A percentile compares a stretch with the other conserved stretches of the same genome.
phyloP scores from a whole-genome alignment of 2,113 vertebrate genomes.

The Saguinus imperator region DNA sequence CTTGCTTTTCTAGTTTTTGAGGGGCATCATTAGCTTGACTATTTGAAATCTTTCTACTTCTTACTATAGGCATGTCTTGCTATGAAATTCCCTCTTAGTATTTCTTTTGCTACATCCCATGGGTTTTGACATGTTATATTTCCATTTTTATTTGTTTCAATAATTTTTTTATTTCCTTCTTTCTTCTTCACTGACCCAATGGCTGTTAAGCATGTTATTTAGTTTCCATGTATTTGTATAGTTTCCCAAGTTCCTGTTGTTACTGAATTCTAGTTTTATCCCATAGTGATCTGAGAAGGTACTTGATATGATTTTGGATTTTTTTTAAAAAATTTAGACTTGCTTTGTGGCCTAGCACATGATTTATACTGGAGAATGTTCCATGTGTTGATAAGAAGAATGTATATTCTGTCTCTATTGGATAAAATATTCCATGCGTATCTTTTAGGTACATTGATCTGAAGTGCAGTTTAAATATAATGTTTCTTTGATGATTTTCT shows the following conservation, averaged over 20 bases:
- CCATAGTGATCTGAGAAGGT: not conserved
- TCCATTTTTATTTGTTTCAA: not conserved
- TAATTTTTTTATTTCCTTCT: not conserved
- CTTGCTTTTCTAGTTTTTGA: not conserved
- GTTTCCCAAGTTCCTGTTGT: not conserved
- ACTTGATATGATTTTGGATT: not conserved
- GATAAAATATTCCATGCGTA: no score
- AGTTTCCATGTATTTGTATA: not conserved
- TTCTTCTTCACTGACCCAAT: not conserved
- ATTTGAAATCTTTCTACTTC: not conserved
- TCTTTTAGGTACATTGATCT: no score
- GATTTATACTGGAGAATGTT: not conserved
- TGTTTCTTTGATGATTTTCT: no score
- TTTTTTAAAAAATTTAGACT: not conserved
- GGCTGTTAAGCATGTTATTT: not conserved
- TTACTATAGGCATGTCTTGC: not conserved
- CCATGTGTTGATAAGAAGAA: not conserved
- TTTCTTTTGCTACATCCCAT: not conserved
- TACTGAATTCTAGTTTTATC: not conserved
- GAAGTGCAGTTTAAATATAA: no score
- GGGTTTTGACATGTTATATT: not conserved
- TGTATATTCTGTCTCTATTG: not conserved
- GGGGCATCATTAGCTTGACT: not conserved
- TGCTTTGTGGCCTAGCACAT: not conserved
- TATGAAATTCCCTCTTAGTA: not conserved